Conservation (phyloP, 2,113 vertebrate species). For the Cervus canadensis region DNA sequence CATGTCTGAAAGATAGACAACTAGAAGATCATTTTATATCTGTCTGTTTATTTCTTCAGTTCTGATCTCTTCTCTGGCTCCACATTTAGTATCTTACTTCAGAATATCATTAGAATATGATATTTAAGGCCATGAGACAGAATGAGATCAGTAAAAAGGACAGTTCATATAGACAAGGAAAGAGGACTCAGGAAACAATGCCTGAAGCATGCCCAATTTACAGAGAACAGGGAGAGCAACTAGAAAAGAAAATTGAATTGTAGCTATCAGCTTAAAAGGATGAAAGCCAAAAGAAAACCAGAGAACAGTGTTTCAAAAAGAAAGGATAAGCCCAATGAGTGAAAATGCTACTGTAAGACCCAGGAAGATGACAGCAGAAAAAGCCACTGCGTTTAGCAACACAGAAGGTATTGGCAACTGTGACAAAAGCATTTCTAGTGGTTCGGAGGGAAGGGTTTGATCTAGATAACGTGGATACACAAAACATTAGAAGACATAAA, state of each 20-base stretch:
- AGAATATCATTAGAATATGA: neutral
- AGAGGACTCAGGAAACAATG: neutral
- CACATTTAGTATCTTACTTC: neutral
- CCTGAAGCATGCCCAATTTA: neutral
- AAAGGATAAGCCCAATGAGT: neutral
- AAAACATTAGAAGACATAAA: neutral
- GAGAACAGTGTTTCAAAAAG: neutral
- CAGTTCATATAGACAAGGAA: neutral
- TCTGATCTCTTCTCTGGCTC: neutral
- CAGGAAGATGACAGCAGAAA: neutral
- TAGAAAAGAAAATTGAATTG: neutral
- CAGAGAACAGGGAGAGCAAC: neutral
- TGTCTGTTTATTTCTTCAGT: neutral
- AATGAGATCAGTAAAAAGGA: neutral
- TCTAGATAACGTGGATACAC: neutral
- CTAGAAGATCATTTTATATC: neutral
- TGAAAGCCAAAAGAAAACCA: neutral
- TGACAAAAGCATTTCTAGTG: neutral
- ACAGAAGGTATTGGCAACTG: neutral
- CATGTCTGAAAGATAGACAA: neutral
- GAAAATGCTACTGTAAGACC: neutral
- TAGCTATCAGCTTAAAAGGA: neutral
- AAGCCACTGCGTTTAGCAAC: neutral
- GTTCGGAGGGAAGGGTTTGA: neutral
- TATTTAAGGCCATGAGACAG: neutral